phyloP scores from a whole-genome alignment of 2,797 vertebrate genomes.

The Acanthurus leucopareius region DNA sequence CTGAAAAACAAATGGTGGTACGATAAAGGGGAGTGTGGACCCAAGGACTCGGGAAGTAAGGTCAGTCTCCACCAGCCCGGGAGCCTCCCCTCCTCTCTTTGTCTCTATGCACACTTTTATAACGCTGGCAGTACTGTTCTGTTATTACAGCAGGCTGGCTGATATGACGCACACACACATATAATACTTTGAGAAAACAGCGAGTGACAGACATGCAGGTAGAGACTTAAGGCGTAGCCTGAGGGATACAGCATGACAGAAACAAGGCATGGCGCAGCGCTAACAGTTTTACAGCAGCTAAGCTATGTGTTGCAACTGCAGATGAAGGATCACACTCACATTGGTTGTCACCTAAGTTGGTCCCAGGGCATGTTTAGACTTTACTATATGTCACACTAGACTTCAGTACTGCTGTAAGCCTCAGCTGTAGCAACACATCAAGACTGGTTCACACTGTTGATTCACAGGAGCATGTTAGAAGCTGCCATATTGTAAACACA shows the following conservation, averaged over 20 bases:
- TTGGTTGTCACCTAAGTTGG: constrained; percentile 36
- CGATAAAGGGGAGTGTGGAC: constrained; percentile 99
- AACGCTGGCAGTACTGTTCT: constrained; percentile 74
- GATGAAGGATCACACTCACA: constrained; percentile 37
- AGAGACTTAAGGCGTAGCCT: constrained; percentile 62
- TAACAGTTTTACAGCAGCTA: constrained; percentile 45
- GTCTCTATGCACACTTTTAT: constrained; percentile 81
- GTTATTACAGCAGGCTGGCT: constrained; percentile 68
- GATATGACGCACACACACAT: constrained; percentile 46
- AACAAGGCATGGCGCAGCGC: constrained; percentile 59
- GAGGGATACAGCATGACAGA: constrained; percentile 64
- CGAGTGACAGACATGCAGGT: constrained; percentile 58
- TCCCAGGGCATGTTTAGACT: constrained; percentile 50
- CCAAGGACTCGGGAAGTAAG: constrained; percentile 99
- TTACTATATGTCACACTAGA: constrained; percentile 44
- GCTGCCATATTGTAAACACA: constrained; percentile 35
- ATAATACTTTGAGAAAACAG: constrained; percentile 31
- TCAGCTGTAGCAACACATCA: constrained; percentile 30
- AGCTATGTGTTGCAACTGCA: constrained; percentile 47
- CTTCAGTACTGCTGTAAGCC: constrained; percentile 35
- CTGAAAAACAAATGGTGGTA: constrained; percentile 99
- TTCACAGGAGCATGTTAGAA: constrained; percentile 53
- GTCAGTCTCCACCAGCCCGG: constrained; percentile 89
- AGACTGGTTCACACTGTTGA: constrained; percentile 39
- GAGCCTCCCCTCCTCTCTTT: constrained; percentile 75